Percentiles rank a stretch among this genome's conserved stretches.
Conservation (phyloP, 2,113 vertebrate species). For the Chionodraco myersi region DNA sequence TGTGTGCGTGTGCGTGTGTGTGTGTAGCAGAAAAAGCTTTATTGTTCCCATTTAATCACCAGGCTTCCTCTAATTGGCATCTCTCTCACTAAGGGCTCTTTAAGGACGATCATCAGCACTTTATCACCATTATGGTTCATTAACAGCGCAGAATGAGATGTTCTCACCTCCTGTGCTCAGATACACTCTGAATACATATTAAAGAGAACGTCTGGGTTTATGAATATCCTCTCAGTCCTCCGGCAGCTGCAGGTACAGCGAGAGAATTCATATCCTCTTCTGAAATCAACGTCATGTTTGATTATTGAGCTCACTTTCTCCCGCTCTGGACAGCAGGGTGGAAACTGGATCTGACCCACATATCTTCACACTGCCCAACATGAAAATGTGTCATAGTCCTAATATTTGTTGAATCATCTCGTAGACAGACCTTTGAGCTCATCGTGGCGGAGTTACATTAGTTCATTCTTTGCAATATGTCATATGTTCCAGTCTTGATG, state of each 20-base stretch:
- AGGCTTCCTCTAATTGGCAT: constrained; percentile 45
- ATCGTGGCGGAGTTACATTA: not conserved
- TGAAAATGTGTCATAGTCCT: not conserved
- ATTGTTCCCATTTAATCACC: constrained; percentile 42
- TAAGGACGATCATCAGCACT: constrained; percentile 47
- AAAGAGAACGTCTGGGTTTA: not conserved
- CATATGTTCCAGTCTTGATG: not conserved
- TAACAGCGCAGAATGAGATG: constrained; percentile 11
- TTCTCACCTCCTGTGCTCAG: not conserved
- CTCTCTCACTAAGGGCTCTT: constrained; percentile 41
- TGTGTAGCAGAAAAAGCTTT: constrained; percentile 19
- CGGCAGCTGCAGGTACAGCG: not conserved
- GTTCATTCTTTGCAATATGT: not conserved
- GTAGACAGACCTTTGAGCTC: not conserved
- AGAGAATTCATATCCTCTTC: constrained; percentile 5
- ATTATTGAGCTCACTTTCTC: not conserved
- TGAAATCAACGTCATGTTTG: not conserved
- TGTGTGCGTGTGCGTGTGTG: not conserved
- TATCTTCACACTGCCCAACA: not conserved
- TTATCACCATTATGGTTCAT: constrained; percentile 36
- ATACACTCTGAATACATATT: not conserved
- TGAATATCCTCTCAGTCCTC: constrained; percentile 6
- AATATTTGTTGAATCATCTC: not conserved
- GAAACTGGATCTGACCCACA: not conserved
- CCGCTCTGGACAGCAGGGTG: not conserved